Percentiles rank a stretch among this genome's conserved stretches.
Evolutionary conservation across 2,113 vertebrate species (phyloP).

Genomic region (pig (Sus scrofa)): T2T-Sscrofa CM000814.6:71096501-71097000

Average conservation of each 20-base stretch:
- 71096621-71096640: neutral
- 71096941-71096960: neutral
- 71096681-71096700: neutral
- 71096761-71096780: no score
- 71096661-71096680: neutral
- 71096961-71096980: neutral
- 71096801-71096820: no score
- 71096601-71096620: neutral
- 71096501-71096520: neutral
- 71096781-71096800: no score
- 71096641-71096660: neutral
- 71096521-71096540: neutral
- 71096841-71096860: no score
- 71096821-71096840: no score
- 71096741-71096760: no score
- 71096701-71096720: neutral
- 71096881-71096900: neutral
- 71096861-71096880: no score
- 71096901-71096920: neutral
- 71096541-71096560: constrained; percentile 8
- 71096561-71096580: neutral
- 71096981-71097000: no score
- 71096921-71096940: neutral
- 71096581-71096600: neutral
- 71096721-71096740: no score